A percentile compares a stretch with the other conserved stretches of the same genome.
Evolutionary conservation across 2,113 vertebrate genomes (phyloP).

Genomic region (Oncorhynchus gorbuscha): DNA sequence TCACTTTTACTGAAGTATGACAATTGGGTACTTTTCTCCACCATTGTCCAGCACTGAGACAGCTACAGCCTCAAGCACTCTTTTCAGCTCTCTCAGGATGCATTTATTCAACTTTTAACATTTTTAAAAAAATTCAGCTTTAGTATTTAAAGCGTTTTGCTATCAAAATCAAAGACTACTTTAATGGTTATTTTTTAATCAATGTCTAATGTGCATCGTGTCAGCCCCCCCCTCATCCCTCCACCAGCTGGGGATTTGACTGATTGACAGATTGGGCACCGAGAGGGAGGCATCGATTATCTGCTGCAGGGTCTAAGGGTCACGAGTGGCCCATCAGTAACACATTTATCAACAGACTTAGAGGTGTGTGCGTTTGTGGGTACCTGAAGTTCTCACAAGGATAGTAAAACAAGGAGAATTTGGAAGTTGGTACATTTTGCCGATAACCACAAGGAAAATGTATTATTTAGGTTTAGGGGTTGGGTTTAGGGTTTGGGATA

Average conservation of each 20-base stretch:
- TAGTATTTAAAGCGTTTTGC: neutral
- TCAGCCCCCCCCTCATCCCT: neutral
- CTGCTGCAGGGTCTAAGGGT: slow-evolving; percentile 44
- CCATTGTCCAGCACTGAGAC: neutral
- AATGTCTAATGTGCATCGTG: neutral
- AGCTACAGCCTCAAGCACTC: neutral
- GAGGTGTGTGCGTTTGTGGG: slow-evolving; percentile 11
- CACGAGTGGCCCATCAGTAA: slow-evolving; percentile 54
- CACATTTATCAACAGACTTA: slow-evolving; percentile 45
- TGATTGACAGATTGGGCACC: slow-evolving; percentile 57
- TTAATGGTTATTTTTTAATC: neutral
- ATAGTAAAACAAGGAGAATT: slow-evolving; percentile 17
- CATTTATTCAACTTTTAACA: slow-evolving; percentile 26
- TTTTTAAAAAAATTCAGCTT: no score
- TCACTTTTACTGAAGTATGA: no score
- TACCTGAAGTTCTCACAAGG: no score
- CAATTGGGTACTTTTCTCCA: no score
- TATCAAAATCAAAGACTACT: slow-evolving; percentile 22
- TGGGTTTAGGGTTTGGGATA: no score
- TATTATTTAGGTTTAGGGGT: no score
- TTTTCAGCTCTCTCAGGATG: slow-evolving; percentile 2
- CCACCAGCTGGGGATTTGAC: slow-evolving; percentile 7
- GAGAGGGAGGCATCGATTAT: slow-evolving; percentile 55
- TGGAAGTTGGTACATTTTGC: no score
- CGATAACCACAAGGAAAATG: neutral